Base-by-base conservation (phyloP, 2,113 vertebrate genomes). In the Podocnemis expansa region DNA sequence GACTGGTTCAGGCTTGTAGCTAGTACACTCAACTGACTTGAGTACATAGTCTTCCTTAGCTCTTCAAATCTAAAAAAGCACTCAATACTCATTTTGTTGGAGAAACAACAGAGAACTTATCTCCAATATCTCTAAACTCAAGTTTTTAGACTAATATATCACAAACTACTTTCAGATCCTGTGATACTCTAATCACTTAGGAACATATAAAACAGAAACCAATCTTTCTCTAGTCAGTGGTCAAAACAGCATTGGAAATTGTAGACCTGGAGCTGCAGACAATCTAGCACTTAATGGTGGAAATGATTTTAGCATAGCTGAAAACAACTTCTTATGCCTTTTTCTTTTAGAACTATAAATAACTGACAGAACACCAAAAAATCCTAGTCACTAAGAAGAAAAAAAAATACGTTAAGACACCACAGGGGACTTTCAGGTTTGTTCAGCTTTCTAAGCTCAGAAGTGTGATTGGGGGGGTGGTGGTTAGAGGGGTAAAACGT, bases 291-390 rank as follows among this genome's bases (percentile, higher is more conserved):
- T 70, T 8, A 91, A 75, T 70, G 89, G 60, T 6, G 41, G 16
- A 84, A 87, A 10, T 54, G 86, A 45, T 1, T 82, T 54, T 21
- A 88, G 86, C 88, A 80, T 24, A 78, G 82, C 54, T 90, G 88
- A 89, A 88, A 93, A 89, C 12, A 56, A 89, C 10, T 45, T 85
- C 56, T 83, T 85, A 38, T 38, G 79, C 67, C 81, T 87, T 70
- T 70, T 70, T 22, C 19, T 38, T 58, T 82, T 25, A 84, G 49
- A 70, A 70, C 80, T 3, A 82, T 13, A 22, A 88, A 17, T n/a
- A 82, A 67, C 67, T 87, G 49, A 86, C 34, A 86, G 9, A 70
- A n/a, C n/a, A 58, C 60, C 29, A 56, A 14, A 51, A 17, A 91
- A 90, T 34, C 55, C 82, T 54, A 16, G 27, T 67, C 31, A 51